Evolutionary conservation across 2,888 invertebrate genomes (phyloP).

Genomic region (Hemistola chrysoprasaria): DNA sequence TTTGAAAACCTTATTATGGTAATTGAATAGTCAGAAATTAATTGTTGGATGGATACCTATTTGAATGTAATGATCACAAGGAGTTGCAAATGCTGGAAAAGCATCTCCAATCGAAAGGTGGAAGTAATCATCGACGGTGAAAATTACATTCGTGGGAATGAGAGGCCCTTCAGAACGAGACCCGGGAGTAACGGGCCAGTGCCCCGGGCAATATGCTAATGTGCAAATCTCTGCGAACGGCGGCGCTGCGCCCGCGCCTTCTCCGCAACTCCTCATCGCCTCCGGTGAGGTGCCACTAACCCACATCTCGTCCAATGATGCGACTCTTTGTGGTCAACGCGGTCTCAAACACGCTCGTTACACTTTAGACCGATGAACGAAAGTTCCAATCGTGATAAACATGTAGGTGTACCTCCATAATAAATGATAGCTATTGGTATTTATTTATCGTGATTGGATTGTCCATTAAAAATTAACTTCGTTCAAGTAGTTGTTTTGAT

Average conservation of each 20-base stretch:
- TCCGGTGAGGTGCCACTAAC: slow-evolving; percentile 72
- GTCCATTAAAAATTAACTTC: slow-evolving; percentile 9
- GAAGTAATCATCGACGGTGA: slow-evolving; percentile 36
- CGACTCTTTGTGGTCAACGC: slow-evolving; percentile 68
- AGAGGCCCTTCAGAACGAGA: slow-evolving; percentile 63
- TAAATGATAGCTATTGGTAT: slow-evolving; percentile 19
- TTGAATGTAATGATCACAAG: not conserved
- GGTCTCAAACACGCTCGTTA: slow-evolving; percentile 73
- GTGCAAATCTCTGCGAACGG: slow-evolving; percentile 52
- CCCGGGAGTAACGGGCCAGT: slow-evolving; percentile 66
- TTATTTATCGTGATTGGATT: slow-evolving; percentile 19
- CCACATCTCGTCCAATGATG: slow-evolving; percentile 74
- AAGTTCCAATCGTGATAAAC: slow-evolving; percentile 61
- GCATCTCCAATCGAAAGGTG: slow-evolving; percentile 25
- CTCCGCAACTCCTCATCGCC: slow-evolving; percentile 37
- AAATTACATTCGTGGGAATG: slow-evolving; percentile 62
- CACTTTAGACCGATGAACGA: slow-evolving; percentile 76
- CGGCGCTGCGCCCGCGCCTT: slow-evolving; percentile 36
- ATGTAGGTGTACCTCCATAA: slow-evolving; percentile 37
- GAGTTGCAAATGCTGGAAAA: slow-evolving; percentile 19
- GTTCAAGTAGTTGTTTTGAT: slow-evolving; percentile 6
- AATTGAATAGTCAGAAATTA: too few species aligned
- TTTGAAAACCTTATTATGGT: too few species aligned
- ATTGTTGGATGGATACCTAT: too few species aligned
- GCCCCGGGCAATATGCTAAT: slow-evolving; percentile 75